Conservation (phyloP, 2,113 vertebrate genomes). For the Ceyx cyanopectus region DNA sequence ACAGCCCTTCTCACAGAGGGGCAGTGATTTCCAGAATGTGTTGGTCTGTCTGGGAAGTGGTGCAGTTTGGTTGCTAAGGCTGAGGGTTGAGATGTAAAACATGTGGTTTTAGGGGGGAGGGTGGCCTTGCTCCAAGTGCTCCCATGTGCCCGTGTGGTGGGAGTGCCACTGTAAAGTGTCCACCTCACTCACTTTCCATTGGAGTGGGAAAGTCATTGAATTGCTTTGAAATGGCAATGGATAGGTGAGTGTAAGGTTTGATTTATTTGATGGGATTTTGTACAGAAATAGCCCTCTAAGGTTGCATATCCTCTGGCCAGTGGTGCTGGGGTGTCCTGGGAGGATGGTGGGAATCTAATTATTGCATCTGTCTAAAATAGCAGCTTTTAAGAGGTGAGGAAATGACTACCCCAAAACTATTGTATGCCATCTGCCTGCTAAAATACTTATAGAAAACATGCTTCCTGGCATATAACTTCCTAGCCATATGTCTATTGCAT, state of each 20-base stretch:
- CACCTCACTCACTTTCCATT: rapidly evolving
- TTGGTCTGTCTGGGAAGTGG: background rate
- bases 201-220: background rate
- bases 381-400: constrained; percentile 40
- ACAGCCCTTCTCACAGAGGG: background rate
- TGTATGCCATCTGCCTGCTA: constrained; percentile 69
- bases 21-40: background rate
- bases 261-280: background rate
- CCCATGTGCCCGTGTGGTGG: background rate
- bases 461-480: constrained; percentile 66
- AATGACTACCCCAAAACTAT: constrained; percentile 57
- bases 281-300: background rate
- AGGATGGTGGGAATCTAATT: background rate
- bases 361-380: constrained; percentile 48
- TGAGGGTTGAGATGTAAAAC: background rate
- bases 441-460: constrained; percentile 55
- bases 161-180: background rate
- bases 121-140: background rate
- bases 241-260: background rate
- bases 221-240: background rate
- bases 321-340: background rate
- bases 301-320: background rate
- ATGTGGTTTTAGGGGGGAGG: background rate
- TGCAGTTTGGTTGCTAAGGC: background rate
- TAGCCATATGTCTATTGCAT: constrained; percentile 68